These are phyloP conservation scores for Anadara kagoshimensis DNA, from an alignment of 1,140 invertebrate species.

Conservation along the genomic window DNA sequence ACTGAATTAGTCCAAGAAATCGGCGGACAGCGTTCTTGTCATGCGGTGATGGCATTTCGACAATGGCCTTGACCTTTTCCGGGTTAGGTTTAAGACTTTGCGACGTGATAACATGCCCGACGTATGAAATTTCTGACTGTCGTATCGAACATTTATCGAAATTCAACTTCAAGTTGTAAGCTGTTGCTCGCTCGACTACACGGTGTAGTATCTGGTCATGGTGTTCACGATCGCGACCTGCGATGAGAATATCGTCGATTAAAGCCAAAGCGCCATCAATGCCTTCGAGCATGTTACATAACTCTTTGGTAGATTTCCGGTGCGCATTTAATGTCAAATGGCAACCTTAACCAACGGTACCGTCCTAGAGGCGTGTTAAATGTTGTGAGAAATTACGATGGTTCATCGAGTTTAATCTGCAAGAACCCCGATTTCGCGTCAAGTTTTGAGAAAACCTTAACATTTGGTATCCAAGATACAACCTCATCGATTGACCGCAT, in stretches of 20 bases:
- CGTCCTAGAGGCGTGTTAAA: constrained; percentile 38
- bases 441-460: constrained; percentile 46
- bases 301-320: constrained; percentile 66
- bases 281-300: constrained; percentile 59
- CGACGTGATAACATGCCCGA: constrained; percentile 21
- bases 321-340: constrained; percentile 58
- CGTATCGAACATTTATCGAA: constrained; percentile 33
- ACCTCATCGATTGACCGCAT: constrained; percentile 36
- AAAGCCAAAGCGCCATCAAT: constrained; percentile 47
- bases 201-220: constrained; percentile 47
- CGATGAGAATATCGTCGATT: constrained; percentile 67
- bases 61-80: constrained; percentile 6
- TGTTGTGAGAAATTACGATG: constrained; percentile 20
- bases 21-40: constrained; percentile 30
- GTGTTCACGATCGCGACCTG: constrained; percentile 26
- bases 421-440: constrained; percentile 48
- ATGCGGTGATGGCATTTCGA: constrained; percentile 18
- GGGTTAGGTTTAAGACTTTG: constrained; percentile 10
- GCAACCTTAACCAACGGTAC: constrained; percentile 43
- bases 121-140: constrained; percentile 4
- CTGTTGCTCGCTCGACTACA: constrained; percentile 69
- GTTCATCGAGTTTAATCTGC: constrained; percentile 31
- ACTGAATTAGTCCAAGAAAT: constrained; percentile 41
- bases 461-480: constrained; percentile 25
- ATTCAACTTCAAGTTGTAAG: constrained; percentile 51